Evolutionary conservation across 2,113 vertebrate species (phyloP), one percentile per base, ranked within the genome.

Genomic region (Pampusana beccarii): DNA sequence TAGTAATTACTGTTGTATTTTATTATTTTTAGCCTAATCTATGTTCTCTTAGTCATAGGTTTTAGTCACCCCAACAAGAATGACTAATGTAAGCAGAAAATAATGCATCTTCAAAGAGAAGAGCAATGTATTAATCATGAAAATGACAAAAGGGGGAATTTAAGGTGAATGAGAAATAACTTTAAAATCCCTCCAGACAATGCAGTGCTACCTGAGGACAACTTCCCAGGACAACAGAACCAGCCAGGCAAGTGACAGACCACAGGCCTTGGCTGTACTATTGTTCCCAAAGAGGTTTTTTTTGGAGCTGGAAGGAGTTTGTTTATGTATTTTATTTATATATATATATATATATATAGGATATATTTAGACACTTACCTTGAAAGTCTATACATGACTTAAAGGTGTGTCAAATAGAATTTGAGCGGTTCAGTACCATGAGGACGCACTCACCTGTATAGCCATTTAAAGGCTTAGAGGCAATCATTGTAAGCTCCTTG

Each of bases 11-110:
- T 84, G 57, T 54, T 95, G 72, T 80, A 84, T 92, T 95, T 95
- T 94, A 86, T 90, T 95, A 96, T 96, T 96, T 97, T 97, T 97
- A 93, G 81, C 54, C 61, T 92, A 94, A 94, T 94, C 69, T 95
- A 5, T 83, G 78, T 72, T 90, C 80, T 96, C 70, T 95, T 96
- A 97, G 86, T 96, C 93, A 93, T 57, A 88, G 51, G 16, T 70
- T 95, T 97, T 97, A 97, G 88, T 97, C 95, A 96, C 77, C 62
- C 29, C 60, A 88, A 64, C 44, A 53, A 86, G 53, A 95, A 86
- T 97, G 94, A 95, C 75, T 96, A 96, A 95, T 71, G 34, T 70
- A 81, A 75, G 74, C 34, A 75, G 67, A 96, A 93, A 96, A 94
- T 90, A 95, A 80, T 24, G 42, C 33, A 57, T 91, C 89, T 95